Percentiles rank a stretch among this genome's conserved stretches.
phyloP scores from a whole-genome alignment of 2,888 invertebrate species.

The Pandemis heparana region DNA sequence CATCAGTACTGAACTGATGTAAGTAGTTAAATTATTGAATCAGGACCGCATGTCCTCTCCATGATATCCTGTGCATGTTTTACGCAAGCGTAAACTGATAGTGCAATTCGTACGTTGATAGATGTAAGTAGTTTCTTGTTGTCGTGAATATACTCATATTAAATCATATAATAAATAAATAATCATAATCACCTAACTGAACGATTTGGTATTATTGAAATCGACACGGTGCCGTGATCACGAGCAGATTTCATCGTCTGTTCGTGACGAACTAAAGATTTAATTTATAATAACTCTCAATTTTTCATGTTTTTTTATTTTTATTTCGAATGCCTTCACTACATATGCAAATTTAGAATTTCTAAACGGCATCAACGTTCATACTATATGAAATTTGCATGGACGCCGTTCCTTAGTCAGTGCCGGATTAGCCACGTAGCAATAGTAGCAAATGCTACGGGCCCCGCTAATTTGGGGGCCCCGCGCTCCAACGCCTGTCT shows the following conservation, averaged over 20 bases:
- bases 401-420: background rate
- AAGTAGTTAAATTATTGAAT: conserved; percentile 36
- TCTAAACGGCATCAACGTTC: background rate
- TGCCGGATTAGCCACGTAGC: too few species aligned
- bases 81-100: conserved; percentile 7
- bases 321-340: background rate
- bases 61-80: conserved; percentile 15
- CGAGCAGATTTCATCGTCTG: background rate
- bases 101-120: background rate
- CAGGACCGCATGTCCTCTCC: background rate
- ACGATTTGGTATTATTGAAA: background rate
- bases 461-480: too few species aligned
- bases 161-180: background rate
- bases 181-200: background rate
- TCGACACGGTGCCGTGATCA: conserved; percentile 1
- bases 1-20: background rate
- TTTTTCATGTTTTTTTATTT: too few species aligned
- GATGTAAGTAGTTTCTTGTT: background rate
- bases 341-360: background rate
- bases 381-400: background rate
- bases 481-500: too few species aligned
- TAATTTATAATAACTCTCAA: too few species aligned
- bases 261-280: background rate
- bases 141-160: background rate
- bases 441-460: too few species aligned